A percentile compares a stretch with the other conserved stretches of the same genome.
These are phyloP conservation scores for Coleophora deauratella DNA, from an alignment of 2,888 invertebrate genomes.

Conservation along the genomic window DNA sequence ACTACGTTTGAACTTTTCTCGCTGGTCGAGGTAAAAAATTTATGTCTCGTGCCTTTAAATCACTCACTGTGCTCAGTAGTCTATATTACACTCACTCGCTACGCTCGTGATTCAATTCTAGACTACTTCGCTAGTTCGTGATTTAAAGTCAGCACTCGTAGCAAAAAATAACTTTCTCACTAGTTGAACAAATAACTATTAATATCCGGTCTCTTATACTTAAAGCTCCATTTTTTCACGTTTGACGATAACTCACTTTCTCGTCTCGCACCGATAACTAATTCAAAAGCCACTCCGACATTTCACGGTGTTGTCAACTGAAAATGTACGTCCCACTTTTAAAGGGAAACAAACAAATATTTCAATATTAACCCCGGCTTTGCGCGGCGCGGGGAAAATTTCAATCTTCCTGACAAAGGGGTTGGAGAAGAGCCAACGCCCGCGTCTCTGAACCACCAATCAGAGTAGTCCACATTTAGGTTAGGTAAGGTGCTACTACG, in stretches of 20 bases:
- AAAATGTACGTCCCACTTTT: neutral
- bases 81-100: neutral
- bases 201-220: no score
- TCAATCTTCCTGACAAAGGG: constrained; percentile 32
- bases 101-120: no score
- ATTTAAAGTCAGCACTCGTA: no score
- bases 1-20: no score
- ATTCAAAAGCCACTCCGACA: constrained; percentile 3
- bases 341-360: constrained; percentile 17
- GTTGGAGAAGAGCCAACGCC: constrained; percentile 28
- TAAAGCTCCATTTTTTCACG: no score
- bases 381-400: constrained; percentile 25
- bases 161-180: neutral
- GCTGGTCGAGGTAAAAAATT: no score
- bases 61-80: neutral
- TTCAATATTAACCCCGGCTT: constrained; percentile 24
- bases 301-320: neutral
- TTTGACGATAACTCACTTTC: no score
- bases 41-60: no score
- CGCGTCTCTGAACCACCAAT: constrained; percentile 23
- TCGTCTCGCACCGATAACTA: no score
- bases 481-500: no score
- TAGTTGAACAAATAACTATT: neutral
- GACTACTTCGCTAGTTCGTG: no score
- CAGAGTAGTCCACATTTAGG: constrained; percentile 15